These are phyloP conservation scores for Melanostoma scalare DNA, from an alignment of 2,888 invertebrate species.

Conservation along the genomic window DNA sequence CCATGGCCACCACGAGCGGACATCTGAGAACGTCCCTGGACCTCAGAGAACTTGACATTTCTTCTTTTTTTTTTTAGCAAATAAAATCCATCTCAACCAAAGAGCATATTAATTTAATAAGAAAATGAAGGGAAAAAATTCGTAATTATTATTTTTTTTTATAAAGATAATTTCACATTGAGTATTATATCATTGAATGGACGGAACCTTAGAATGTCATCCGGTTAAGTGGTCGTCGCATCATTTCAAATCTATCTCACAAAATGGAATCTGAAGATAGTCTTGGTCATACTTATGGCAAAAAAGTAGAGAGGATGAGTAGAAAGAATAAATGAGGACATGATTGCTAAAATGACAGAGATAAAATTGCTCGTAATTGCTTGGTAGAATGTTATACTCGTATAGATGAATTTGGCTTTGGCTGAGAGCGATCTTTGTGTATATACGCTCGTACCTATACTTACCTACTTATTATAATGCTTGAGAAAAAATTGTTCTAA, in stretches of 20 bases:
- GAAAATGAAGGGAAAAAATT: slow-evolving; percentile 14
- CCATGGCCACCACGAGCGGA: not conserved
- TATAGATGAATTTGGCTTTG: no score
- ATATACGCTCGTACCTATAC: no score
- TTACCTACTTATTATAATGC: not conserved
- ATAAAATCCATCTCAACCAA: not conserved
- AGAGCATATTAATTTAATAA: slow-evolving; percentile 49
- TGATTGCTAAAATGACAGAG: slow-evolving; percentile 63
- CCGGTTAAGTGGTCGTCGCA: slow-evolving; percentile 65
- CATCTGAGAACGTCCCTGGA: not conserved
- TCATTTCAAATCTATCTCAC: slow-evolving; percentile 60
- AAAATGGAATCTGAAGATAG: slow-evolving; percentile 33
- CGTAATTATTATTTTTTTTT: slow-evolving; percentile 10
- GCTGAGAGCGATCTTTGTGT: no score
- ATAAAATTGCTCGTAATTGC: slow-evolving; percentile 69
- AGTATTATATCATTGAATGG: slow-evolving; percentile 42
- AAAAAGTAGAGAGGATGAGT: slow-evolving; percentile 7
- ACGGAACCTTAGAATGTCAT: slow-evolving; percentile 56
- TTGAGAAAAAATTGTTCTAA: slow-evolving; percentile 46
- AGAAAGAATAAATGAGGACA: slow-evolving; percentile 42
- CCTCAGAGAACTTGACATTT: slow-evolving; percentile 25
- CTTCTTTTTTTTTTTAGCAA: not conserved
- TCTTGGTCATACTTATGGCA: not conserved
- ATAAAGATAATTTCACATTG: slow-evolving; percentile 44
- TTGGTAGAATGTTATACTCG: not conserved